Evolutionary conservation across 2,888 invertebrate genomes (phyloP), one percentile per base, ranked within the genome.

Genomic region (Trachelus iudaicus): DNA sequence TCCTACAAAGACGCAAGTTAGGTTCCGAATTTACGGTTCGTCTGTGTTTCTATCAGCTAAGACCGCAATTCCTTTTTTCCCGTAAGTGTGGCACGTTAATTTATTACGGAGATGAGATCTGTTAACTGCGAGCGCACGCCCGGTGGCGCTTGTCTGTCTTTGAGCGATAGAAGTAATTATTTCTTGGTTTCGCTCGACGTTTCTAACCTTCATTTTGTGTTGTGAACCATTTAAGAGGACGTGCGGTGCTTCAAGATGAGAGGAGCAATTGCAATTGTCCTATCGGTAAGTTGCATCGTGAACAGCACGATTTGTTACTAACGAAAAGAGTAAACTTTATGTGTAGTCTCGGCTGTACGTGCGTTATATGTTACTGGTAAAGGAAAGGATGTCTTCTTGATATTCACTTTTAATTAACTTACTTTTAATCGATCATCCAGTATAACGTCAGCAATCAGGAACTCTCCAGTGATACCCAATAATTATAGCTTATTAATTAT

Each of bases 111-210:
- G 71, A 71, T 71, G 71, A 71, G 71, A 71, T 71, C 71, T 71
- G 71, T 71, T 71, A 71, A 31, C 71, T 71, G 71, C 37, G n/a
- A 34, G 74, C n/a, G 74, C 37, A 34, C 37, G 74, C 74, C 74
- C 74, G 74, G 74, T 74, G 74, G 74, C 74, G 74, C 74, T 74
- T 35, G 74, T 74, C 37, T 34, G 34, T 37, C 37, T 34, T 30
- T 74, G 74, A 74, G 74, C 37, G 74, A 74, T 74, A 74, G 74
- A 74, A 74, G 74, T 74, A 74, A 74, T 74, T 74, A 74, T 71
- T 71, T 71, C 71, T 71, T 34, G 56, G 56, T 56, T 56, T 56
- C 56, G 56, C 56, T 56, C 23, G 56, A 56, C 56, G 56, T 56
- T 56, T 15, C 56, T 56, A 56, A 56, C 23, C 71, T 31, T 34